Evolutionary conservation across 2,797 vertebrate species (phyloP), one percentile per base, ranked within the genome.

Genomic region (Hydrocynus forskahlii): DNA sequence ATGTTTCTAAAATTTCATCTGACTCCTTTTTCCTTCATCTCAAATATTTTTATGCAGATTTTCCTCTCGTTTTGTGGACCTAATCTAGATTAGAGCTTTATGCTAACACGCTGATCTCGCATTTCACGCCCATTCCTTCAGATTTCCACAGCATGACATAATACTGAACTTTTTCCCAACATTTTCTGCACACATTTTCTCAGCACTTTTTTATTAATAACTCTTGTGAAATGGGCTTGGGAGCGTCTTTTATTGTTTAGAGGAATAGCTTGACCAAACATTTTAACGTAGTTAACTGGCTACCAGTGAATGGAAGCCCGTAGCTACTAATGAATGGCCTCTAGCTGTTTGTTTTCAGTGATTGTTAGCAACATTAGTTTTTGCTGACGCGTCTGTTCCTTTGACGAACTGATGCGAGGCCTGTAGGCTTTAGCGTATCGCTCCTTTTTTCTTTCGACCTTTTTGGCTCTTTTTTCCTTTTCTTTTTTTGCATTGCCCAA

Each of bases 201-300:
- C 25, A 16, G 45, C 45, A 52, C 25, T 72, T 14, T 38, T 38
- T 38, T 19, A 40, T 9, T 12, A 25, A 23, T 5, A 48, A 16
- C n/a, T 6, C 1, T n/a, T 43, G 59, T 25, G 52, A 69, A 45
- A 43, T 40, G 12, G 25, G 1, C 29, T 64, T 55, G 48, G 4
- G 72, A 79, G 48, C 50, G 35, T 80, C 50, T 71, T 35, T 38
- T 21, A 21, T 9, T 64, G 38, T 40, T 21, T 67, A 67, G 12
- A 64, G 29, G 25, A 63, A 29, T 14, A 29, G 23, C 25, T 29
- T 14, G 60, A 63, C 60, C 60, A 29, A 29, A 29, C 23, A 14
- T 63, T 23, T 10, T 35, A 29, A 21, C 7, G n/a, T 17, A 16
- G 16, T 19, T 55, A 55, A 17, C 3, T 1, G 43, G 43, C 43